A percentile compares a stretch with the other conserved stretches of the same genome.
phyloP scores from a whole-genome alignment of 2,888 invertebrate species.

The Apocheima hispidaria region DNA sequence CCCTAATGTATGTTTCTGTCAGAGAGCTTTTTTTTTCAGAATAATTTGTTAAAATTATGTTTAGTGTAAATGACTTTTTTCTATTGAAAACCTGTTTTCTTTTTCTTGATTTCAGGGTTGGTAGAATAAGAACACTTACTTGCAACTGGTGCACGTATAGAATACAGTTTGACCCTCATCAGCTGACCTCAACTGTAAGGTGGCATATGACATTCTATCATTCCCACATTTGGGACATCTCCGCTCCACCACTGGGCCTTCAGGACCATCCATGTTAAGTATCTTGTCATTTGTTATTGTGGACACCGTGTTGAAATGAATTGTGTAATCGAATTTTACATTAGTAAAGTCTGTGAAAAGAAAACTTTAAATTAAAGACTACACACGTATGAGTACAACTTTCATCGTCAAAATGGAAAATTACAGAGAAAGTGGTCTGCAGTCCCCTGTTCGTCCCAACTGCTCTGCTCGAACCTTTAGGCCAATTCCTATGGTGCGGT shows the following conservation, averaged over 20 bases:
- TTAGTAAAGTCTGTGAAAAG: conserved; percentile 87
- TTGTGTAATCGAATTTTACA: conserved; percentile 88
- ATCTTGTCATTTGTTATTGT: conserved; percentile 67
- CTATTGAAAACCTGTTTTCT: too few relatives aligned
- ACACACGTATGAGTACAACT: too few relatives aligned
- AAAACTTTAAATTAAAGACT: conserved; percentile 5
- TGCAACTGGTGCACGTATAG: conserved; percentile 98
- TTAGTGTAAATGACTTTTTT: too few relatives aligned
- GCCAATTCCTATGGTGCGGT: too few relatives aligned
- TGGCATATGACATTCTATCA: conserved; percentile 97
- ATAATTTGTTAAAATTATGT: too few relatives aligned
- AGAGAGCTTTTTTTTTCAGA: too few relatives aligned
- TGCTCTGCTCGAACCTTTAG: too few relatives aligned
- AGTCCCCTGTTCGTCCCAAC: too few relatives aligned
- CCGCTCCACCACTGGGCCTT: conserved; percentile 93
- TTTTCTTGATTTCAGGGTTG: too few relatives aligned
- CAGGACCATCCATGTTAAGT: conserved; percentile 77
- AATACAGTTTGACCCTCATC: conserved; percentile 99
- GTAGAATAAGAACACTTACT: conserved; percentile 84
- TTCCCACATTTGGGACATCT: conserved; percentile 95
- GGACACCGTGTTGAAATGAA: conserved; percentile 89
- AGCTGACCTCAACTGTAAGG: conserved; percentile 97
- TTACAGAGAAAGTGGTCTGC: too few relatives aligned
- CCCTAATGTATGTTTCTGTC: too few relatives aligned
- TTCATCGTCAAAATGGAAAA: too few relatives aligned